phyloP scores from a whole-genome alignment of 2,113 vertebrate species.

The Periophthalmodon schlosseri region DNA sequence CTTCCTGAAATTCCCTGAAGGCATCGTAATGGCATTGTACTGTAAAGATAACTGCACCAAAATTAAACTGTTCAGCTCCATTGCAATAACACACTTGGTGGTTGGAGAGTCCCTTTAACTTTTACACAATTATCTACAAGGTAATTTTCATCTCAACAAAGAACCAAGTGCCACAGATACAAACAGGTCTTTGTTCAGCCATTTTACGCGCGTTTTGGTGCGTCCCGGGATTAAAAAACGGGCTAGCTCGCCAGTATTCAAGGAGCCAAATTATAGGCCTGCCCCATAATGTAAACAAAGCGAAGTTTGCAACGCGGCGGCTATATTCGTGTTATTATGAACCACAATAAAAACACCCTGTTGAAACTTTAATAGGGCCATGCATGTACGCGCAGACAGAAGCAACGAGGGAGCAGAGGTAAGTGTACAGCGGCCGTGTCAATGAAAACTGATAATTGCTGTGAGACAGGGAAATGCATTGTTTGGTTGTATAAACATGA shows the following conservation, averaged over 20 bases:
- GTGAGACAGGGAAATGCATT: not conserved
- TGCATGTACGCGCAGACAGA: not conserved
- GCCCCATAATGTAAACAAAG: slow-evolving; percentile 47
- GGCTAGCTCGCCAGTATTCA: slow-evolving; percentile 41
- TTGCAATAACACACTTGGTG: not conserved
- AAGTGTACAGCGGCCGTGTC: not conserved
- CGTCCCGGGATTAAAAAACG: slow-evolving; percentile 31
- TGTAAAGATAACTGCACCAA: not conserved
- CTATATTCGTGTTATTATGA: slow-evolving; percentile 57
- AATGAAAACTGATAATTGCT: not conserved
- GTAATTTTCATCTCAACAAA: slow-evolving; percentile 5
- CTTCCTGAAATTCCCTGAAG: not conserved
- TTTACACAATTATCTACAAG: not conserved
- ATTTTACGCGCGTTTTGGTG: slow-evolving; percentile 21
- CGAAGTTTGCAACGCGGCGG: slow-evolving; percentile 32
- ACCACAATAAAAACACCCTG: slow-evolving; percentile 46
- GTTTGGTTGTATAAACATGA: not conserved
- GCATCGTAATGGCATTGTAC: not conserved
- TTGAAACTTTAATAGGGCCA: not conserved
- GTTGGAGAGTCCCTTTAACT: not conserved
- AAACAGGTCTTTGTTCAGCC: slow-evolving; percentile 18
- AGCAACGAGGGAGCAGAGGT: not conserved
- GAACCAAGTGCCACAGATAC: not conserved
- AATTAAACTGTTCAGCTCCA: not conserved
- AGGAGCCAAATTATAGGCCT: slow-evolving; percentile 45